Conservation (phyloP, 2,888 invertebrate species). For the Capitulum mitella region DNA sequence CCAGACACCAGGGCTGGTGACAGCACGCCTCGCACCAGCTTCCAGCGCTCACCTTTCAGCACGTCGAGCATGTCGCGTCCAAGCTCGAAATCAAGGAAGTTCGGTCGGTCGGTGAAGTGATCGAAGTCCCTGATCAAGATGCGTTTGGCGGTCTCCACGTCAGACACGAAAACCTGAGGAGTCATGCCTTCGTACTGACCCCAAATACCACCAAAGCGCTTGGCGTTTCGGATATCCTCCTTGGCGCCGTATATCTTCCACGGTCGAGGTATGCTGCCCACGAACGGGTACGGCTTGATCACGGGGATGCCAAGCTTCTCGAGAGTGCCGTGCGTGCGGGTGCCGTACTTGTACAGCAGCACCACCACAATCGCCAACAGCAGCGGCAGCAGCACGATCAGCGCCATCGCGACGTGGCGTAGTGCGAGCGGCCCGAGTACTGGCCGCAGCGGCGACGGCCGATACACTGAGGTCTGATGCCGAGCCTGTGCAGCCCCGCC, state of each 20-base stretch:
- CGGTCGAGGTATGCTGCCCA: neutral
- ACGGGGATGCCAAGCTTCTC: no score
- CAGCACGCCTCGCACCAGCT: neutral
- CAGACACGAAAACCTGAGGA: neutral
- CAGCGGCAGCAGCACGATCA: neutral
- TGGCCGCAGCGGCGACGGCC: no score
- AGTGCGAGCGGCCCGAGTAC: no score
- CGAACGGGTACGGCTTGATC: neutral
- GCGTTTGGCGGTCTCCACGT: neutral
- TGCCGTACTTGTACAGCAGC: neutral
- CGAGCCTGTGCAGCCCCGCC: no score
- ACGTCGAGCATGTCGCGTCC: neutral
- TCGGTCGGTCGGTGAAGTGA: no score
- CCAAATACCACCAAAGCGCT: neutral
- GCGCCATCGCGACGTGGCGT: neutral
- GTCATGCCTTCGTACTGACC: neutral
- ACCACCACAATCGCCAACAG: neutral
- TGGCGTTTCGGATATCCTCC: neutral
- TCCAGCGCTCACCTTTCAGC: no score
- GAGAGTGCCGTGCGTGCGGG: neutral
- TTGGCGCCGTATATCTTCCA: neutral
- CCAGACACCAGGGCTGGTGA: no score
- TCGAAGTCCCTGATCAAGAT: neutral
- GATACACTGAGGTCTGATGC: no score
- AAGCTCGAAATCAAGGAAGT: neutral